These are phyloP conservation scores for Pyrocoelia pectoralis DNA, from an alignment of 2,888 invertebrate species.

Conservation along the genomic window DNA sequence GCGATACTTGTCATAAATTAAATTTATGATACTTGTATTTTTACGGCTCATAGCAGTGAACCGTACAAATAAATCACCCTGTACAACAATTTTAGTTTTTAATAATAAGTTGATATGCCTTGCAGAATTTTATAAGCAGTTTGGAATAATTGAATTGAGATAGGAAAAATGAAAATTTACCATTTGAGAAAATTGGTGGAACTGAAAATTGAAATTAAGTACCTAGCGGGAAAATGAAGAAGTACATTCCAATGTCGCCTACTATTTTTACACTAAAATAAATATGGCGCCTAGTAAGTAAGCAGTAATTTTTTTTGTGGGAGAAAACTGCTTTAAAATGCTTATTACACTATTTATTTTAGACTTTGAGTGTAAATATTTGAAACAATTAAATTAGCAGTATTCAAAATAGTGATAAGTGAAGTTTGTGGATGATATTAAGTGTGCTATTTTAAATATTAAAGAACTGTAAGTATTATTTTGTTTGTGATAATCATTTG, in stretches of 20 bases:
- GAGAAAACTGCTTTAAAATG: slow-evolving; percentile 50
- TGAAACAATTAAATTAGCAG: slow-evolving; percentile 6
- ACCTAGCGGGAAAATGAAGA: slow-evolving; percentile 32
- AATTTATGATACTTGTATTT: too few species aligned
- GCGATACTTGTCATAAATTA: too few species aligned
- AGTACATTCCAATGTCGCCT: slow-evolving; percentile 51
- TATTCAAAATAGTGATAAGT: slow-evolving; percentile 28
- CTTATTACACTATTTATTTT: slow-evolving; percentile 33
- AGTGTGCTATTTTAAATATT: neutral
- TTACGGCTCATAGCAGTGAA: too few species aligned
- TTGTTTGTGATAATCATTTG: neutral
- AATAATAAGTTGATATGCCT: too few species aligned
- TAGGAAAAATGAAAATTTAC: neutral
- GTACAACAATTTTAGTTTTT: too few species aligned
- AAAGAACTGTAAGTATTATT: neutral
- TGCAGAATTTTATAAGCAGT: too few species aligned
- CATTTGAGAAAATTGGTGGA: neutral
- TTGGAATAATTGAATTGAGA: too few species aligned
- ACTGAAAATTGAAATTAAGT: neutral
- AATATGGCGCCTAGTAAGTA: slow-evolving; percentile 55
- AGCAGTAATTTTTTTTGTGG: slow-evolving; percentile 49
- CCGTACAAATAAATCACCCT: too few species aligned
- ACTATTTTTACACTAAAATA: slow-evolving; percentile 58
- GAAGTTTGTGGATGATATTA: slow-evolving; percentile 17
- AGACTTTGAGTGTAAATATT: slow-evolving; percentile 30